Evolutionary conservation across 1,140 invertebrate species (phyloP).

Genomic region (Drosophila mauritiana): DNA sequence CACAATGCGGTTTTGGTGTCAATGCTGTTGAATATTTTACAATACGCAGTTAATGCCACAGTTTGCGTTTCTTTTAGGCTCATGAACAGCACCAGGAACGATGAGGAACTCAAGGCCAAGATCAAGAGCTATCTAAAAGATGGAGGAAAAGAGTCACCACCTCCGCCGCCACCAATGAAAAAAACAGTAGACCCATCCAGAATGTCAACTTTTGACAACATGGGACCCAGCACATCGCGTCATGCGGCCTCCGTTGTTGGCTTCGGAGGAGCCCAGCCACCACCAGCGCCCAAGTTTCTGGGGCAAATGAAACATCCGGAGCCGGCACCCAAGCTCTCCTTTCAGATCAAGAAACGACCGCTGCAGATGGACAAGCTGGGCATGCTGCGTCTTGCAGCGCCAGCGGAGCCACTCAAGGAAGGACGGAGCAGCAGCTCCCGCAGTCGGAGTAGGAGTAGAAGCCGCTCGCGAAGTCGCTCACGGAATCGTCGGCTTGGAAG

Average conservation of each 20-base stretch:
- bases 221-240: conserved; percentile 57
- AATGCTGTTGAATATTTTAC: neutral
- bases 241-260: conserved; percentile 40
- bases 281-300: conserved; percentile 40
- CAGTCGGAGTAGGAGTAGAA: conserved; percentile 84
- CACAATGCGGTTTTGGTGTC: neutral
- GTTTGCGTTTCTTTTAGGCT: conserved; percentile 51
- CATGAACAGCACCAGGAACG: conserved; percentile 42
- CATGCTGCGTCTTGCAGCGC: conserved; percentile 86
- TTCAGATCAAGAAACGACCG: conserved; percentile 81
- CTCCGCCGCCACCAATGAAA: conserved; percentile 30
- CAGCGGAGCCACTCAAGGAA: conserved; percentile 51
- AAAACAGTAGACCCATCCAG: conserved; percentile 1
- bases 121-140: conserved; percentile 39
- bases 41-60: neutral
- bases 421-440: conserved; percentile 69
- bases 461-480: conserved; percentile 82
- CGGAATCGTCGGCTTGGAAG: conserved; percentile 1
- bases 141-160: conserved; percentile 42
- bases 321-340: conserved; percentile 60
- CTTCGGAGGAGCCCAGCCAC: conserved; percentile 8
- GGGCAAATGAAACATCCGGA: conserved; percentile 29
- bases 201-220: conserved; percentile 16
- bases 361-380: conserved; percentile 89
- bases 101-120: conserved; percentile 48